Base-by-base conservation (phyloP, 2,888 invertebrate species). In the Dicyrtomina minuta region DNA sequence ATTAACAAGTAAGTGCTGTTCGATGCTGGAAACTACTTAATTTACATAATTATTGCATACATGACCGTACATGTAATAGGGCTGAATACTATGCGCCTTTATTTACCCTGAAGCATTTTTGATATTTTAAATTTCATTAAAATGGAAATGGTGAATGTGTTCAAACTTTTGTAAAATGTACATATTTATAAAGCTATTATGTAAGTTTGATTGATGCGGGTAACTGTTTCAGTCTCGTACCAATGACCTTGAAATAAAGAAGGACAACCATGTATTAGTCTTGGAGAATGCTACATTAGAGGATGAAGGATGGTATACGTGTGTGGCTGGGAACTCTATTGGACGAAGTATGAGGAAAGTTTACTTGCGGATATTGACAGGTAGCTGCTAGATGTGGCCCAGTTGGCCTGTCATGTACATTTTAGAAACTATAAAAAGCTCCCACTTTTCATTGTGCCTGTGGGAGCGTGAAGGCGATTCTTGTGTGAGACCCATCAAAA, bases 281-380 rank as follows among this genome's bases (percentile, higher is more conserved):
- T 83, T 98, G 53, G 84, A 86, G 76, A 97, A 98, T 81, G 93
- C 96, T 0, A 93, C 94, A 0, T 86, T 89, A 75, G 89, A 90
- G 26, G 90, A 96, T 79, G 93, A 93, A 81, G 98, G 97, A 5
- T 94, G 94, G 92, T 98, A 98, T 80, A 92, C 94, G 0, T 99
- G 98, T 81, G 86, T 96, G 0, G 96, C 93, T 1, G 88, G 91
- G 43, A 98, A 97, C 81, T 87, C 88, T 51, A 84, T 96, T 53
- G 97, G 97, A 0, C 51, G 51, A 26, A 87, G 90, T 0, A 86
- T 87, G 4, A 90, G 90, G 64, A 89, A 87, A 77, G 95, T 93
- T 56, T 96, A 92, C 81, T 84, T 96, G 24, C 86, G 87, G 62
- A 93, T 96, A 27, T 85, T 93, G 26, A 89, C 91, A 59, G 67